Evolutionary conservation across 2,797 vertebrate genomes (phyloP), one percentile per base, ranked within the genome.

Genomic region (Chloroceryle amazona): DNA sequence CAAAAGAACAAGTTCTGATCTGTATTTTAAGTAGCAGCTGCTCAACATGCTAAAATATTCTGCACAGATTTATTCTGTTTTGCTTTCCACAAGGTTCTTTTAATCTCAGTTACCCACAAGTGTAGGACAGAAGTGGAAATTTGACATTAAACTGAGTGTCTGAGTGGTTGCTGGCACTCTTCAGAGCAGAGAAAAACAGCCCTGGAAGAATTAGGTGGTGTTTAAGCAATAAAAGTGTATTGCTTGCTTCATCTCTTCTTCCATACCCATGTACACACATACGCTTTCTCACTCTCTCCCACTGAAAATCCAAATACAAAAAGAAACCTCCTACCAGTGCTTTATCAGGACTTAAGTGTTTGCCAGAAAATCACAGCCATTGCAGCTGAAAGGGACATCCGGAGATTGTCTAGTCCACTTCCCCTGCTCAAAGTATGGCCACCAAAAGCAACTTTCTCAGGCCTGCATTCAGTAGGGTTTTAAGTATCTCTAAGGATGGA

Each of bases 21-120:
- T 86, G 83, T 96, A 83, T 96, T 95, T 93, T 86, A 95, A 91
- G 63, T 29, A 95, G 90, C 93, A 96, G 87, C 87, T 97, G 93
- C 85, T 96, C 75, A 91, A 52, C n/a, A 71, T 74, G 70, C 76
- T 84, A 72, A 94, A 93, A 88, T 82, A 92, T 21, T 52, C 62
- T 42, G 37, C 33, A 63, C 35, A 85, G 51, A 93, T 88, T 94
- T 89, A 76, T 54, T 89, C 76, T 51, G 44, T 31, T 91, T 81
- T 83, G 10, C 70, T 95, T 91, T 80, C 31, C 66, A 79, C 20
- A 25, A 57, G 58, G 29, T 60, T 71, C 57, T 62, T 94, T 94
- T 95, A 66, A 84, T 88, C 75, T 95, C 52, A 31, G 49, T 83
- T 94, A 65, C 39, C 9, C 3, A 84, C 8, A 85, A 88, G 31